phyloP scores from a whole-genome alignment of 2,888 invertebrate genomes.

The Ctenicera cuprea region DNA sequence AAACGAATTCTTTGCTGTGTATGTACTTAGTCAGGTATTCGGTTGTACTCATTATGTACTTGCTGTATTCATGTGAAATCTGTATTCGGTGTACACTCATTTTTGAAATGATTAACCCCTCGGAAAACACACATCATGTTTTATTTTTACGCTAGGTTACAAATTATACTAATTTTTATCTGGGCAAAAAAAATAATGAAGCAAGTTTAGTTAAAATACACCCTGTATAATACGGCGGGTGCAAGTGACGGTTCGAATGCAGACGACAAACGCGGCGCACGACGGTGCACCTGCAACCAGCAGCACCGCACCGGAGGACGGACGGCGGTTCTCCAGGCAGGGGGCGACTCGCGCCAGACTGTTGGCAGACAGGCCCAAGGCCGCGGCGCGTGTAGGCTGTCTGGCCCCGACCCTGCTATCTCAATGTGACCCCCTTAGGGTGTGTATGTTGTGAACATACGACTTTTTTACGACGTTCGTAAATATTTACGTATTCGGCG shows the following conservation, averaged over 20 bases:
- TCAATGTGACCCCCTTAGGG: constrained; percentile 63
- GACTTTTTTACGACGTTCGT: constrained; percentile 50
- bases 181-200: too few relatives aligned
- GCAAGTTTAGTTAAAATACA: neutral
- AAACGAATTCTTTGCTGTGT: too few relatives aligned
- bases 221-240: neutral
- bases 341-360: constrained; percentile 63
- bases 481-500: constrained; percentile 53
- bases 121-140: too few relatives aligned
- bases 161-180: too few relatives aligned
- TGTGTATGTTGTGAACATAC: constrained; percentile 56
- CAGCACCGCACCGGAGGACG: constrained; percentile 26
- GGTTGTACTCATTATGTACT: too few relatives aligned
- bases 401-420: constrained; percentile 57
- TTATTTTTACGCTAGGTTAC: too few relatives aligned
- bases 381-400: constrained; percentile 64
- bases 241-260: too few relatives aligned
- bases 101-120: too few relatives aligned
- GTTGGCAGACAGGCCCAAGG: constrained; percentile 65
- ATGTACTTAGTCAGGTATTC: too few relatives aligned
- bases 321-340: constrained; percentile 52
- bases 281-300: constrained; percentile 8
- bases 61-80: too few relatives aligned
- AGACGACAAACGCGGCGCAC: constrained; percentile 27
- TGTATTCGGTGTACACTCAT: too few relatives aligned